phyloP scores from a whole-genome alignment of 2,888 invertebrate species.

The Adelphocoris suturalis region DNA sequence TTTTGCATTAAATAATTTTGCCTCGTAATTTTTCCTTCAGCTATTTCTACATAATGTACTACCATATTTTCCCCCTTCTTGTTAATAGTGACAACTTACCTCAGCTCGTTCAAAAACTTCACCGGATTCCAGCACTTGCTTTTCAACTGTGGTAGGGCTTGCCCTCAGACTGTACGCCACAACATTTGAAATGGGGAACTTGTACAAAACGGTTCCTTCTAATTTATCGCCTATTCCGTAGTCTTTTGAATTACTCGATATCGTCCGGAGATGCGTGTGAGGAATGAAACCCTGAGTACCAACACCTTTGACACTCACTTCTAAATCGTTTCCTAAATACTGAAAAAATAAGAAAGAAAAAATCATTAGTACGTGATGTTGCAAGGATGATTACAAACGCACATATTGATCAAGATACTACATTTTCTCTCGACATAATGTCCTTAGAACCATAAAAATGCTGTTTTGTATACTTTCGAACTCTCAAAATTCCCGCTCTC shows the following conservation, averaged over 20 bases:
- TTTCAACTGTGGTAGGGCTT: slow-evolving; percentile 16
- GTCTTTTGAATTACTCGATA: slow-evolving; percentile 61
- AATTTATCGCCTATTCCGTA: slow-evolving; percentile 63
- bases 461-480: too few species aligned
- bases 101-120: slow-evolving; percentile 67
- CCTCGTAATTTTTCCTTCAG: too few species aligned
- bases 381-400: not conserved
- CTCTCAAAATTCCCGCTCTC: too few species aligned
- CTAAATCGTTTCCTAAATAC: slow-evolving; percentile 37
- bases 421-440: too few species aligned
- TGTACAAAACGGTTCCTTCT: slow-evolving; percentile 72
- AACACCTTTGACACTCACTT: slow-evolving; percentile 49
- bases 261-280: slow-evolving; percentile 65
- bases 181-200: slow-evolving; percentile 69
- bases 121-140: slow-evolving; percentile 63
- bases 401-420: too few species aligned
- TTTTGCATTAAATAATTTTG: too few species aligned
- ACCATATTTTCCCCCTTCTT: too few species aligned
- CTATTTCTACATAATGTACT: too few species aligned
- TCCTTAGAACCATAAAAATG: too few species aligned
- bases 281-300: slow-evolving; percentile 71
- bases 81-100: slow-evolving; percentile 21
- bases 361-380: not conserved
- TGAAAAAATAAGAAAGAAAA: not conserved
- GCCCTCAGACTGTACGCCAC: slow-evolving; percentile 67